A percentile compares a stretch with the other conserved stretches of the same genome.
phyloP scores from a whole-genome alignment of 2,797 vertebrate species.

The Syngnathus rostellatus region DNA sequence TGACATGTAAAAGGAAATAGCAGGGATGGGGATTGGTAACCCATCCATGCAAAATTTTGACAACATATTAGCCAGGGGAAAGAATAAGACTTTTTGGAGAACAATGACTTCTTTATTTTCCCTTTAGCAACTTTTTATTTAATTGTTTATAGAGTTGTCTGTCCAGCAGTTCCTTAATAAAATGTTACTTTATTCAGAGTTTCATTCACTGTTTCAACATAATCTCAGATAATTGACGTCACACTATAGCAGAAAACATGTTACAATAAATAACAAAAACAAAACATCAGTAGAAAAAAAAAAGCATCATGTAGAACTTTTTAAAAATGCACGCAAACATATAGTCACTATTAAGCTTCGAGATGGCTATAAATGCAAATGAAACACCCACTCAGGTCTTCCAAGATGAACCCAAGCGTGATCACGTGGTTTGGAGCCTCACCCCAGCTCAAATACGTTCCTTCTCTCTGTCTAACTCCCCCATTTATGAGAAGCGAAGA shows the following conservation, averaged over 20 bases:
- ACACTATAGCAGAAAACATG: neutral
- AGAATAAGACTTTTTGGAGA: constrained; percentile 69
- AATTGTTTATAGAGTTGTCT: constrained; percentile 86
- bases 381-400: too few relatives aligned
- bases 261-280: too few relatives aligned
- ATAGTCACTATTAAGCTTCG: too few relatives aligned
- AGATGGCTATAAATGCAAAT: neutral
- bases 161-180: constrained; percentile 96
- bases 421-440: constrained; percentile 30
- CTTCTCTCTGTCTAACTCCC: neutral
- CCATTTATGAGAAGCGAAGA: constrained; percentile 36
- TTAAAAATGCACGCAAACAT: neutral
- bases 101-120: constrained; percentile 75
- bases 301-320: too few relatives aligned
- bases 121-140: constrained; percentile 85
- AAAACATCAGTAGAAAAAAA: too few relatives aligned
- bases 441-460: neutral
- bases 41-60: constrained; percentile 78
- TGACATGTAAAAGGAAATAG: constrained; percentile 83
- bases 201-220: constrained; percentile 58
- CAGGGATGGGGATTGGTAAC: constrained; percentile 71
- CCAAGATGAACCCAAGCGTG: neutral
- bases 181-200: constrained; percentile 91
- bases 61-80: constrained; percentile 71
- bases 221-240: too few relatives aligned